Conservation (phyloP, 1,140 invertebrate species). For the Zaprionus inermis region DNA sequence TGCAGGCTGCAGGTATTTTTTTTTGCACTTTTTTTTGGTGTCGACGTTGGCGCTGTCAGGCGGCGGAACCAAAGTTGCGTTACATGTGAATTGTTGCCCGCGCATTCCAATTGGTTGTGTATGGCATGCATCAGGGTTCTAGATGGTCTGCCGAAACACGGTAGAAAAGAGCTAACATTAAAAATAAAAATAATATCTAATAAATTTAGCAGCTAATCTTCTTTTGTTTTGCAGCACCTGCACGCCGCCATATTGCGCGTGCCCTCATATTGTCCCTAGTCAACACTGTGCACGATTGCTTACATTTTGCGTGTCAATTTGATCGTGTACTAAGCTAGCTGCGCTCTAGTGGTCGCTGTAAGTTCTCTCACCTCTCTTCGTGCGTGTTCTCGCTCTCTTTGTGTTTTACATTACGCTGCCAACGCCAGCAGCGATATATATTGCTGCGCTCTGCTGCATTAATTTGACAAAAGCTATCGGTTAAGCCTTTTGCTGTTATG, state of each 20-base stretch:
- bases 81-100: not conserved
- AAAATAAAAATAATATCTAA: not conserved
- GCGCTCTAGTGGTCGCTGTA: conserved; percentile 60
- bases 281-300: not conserved
- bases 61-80: not conserved
- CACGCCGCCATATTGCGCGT: not conserved
- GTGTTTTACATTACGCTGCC: not conserved
- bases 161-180: not conserved
- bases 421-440: not conserved
- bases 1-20: conserved; percentile 1
- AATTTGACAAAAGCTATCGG: not conserved
- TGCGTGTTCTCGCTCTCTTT: not conserved
- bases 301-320: not conserved
- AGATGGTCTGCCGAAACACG: not conserved
- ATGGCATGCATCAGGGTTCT: not conserved
- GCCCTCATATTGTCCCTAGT: not conserved
- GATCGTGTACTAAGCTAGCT: conserved; percentile 22
- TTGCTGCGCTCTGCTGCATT: conserved; percentile 34
- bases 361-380: not conserved
- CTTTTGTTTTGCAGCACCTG: not conserved
- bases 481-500: not conserved
- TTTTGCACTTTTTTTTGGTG: conserved; percentile 20
- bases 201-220: not conserved
- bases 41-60: conserved; percentile 29
- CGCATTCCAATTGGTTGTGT: not conserved